A percentile compares a stretch with the other conserved stretches of the same genome.
phyloP scores from a whole-genome alignment of 2,888 invertebrate genomes.

The Rotaria magnacalcarata region DNA sequence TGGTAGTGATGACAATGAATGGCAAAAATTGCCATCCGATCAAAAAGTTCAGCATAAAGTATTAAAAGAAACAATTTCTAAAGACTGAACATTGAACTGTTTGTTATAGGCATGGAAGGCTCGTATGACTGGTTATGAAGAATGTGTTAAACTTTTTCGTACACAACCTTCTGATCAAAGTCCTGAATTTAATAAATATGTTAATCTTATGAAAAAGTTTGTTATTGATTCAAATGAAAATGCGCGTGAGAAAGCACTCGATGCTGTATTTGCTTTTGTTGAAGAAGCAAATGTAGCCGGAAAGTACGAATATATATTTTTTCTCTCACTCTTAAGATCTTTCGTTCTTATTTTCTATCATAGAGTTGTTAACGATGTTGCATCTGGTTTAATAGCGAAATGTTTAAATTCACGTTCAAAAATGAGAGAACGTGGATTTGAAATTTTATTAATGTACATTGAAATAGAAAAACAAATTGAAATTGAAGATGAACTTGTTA shows the following conservation, averaged over 20 bases:
- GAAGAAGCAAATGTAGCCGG: conserved; percentile 70
- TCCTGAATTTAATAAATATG: conserved; percentile 83
- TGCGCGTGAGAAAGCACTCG: conserved; percentile 89
- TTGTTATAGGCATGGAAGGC: conserved; percentile 76
- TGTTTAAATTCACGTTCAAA: conserved; percentile 85
- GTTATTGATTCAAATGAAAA: conserved; percentile 86
- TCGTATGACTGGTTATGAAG: conserved; percentile 85
- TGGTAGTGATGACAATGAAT: conserved; percentile 54
- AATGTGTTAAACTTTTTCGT: conserved; percentile 79
- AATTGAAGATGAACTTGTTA: conserved; percentile 74
- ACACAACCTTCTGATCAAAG: conserved; percentile 82
- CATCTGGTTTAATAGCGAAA: conserved; percentile 80
- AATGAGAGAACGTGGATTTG: conserved; percentile 82
- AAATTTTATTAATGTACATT: conserved; percentile 83
- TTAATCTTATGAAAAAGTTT: conserved; percentile 85
- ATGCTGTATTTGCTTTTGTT: conserved; percentile 80
- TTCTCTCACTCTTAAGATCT: no score
- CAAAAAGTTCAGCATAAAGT: conserved; percentile 88
- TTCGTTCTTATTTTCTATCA: background rate
- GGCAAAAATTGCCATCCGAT: conserved; percentile 65
- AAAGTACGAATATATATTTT: conserved; percentile 62
- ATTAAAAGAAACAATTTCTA: conserved; percentile 29
- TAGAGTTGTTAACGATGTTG: conserved; percentile 79
- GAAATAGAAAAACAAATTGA: conserved; percentile 90
- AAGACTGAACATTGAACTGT: conserved; percentile 12